These are phyloP conservation scores for Acanthisitta chloris DNA, from an alignment of 2,113 vertebrate species.

Conservation along the genomic window DNA sequence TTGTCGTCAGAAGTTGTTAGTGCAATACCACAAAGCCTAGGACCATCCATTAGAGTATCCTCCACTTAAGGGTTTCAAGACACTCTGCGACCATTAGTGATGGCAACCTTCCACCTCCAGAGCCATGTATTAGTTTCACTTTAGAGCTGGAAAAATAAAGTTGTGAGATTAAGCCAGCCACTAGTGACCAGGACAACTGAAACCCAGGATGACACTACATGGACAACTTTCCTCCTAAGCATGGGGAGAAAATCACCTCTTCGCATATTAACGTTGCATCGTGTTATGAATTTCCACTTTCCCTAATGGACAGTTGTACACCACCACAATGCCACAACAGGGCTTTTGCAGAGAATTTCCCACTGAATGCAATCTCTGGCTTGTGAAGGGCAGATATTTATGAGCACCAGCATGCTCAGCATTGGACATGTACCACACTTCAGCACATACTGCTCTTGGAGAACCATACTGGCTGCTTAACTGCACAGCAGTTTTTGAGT, in stretches of 20 bases:
- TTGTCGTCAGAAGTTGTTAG: accelerated
- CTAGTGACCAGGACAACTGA: neutral
- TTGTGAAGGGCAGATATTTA: neutral
- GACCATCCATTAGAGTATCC: neutral
- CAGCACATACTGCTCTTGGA: neutral
- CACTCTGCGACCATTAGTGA: neutral
- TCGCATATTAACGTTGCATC: neutral
- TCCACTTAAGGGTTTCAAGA: neutral
- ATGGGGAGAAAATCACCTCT: neutral
- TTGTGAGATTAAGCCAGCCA: neutral
- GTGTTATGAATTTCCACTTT: neutral
- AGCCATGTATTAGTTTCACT: neutral
- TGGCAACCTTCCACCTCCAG: neutral
- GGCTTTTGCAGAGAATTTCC: neutral
- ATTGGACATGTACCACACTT: neutral
- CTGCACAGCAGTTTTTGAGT: neutral
- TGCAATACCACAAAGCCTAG: neutral
- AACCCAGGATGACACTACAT: neutral
- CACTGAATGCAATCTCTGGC: neutral
- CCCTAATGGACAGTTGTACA: neutral
- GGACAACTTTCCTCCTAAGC: neutral
- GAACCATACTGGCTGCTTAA: accelerated
- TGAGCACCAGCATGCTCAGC: neutral
- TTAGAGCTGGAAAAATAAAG: neutral
- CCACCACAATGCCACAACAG: neutral